phyloP scores from a whole-genome alignment of 2,888 invertebrate genomes.

The Pristionchus fissidentatus region DNA sequence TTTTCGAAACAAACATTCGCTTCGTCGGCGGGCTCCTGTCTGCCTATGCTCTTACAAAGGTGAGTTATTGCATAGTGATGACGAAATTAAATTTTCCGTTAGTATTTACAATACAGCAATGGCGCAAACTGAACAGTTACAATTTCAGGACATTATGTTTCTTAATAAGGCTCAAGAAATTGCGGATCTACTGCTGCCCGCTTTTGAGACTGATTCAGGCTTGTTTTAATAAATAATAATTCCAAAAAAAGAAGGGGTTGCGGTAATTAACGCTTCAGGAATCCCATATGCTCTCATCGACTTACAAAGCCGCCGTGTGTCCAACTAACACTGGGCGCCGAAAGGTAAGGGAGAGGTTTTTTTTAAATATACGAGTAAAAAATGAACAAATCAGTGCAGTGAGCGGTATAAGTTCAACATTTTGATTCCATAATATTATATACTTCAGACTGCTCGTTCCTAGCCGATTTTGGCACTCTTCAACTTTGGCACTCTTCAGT shows the following conservation, averaged over 20 bases:
- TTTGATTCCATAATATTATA: slow-evolving; percentile 81
- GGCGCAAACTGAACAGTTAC: too few relatives aligned
- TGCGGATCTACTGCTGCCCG: slow-evolving; percentile 93
- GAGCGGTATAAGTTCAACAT: too few relatives aligned
- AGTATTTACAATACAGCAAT: too few relatives aligned
- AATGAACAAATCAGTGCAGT: background rate
- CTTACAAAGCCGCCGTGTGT: slow-evolving; percentile 81
- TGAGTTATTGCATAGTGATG: slow-evolving; percentile 12
- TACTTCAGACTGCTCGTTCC: slow-evolving; percentile 82
- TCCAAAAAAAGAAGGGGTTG: background rate
- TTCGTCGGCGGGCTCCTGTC: slow-evolving; percentile 95
- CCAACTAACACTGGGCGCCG: slow-evolving; percentile 62
- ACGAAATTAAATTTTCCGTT: background rate
- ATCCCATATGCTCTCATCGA: slow-evolving; percentile 95
- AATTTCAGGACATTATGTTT: slow-evolving; percentile 83
- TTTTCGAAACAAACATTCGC: slow-evolving; percentile 98
- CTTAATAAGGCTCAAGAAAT: slow-evolving; percentile 89
- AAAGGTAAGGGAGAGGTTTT: slow-evolving; percentile 51
- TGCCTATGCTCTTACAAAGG: slow-evolving; percentile 91
- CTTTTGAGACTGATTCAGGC: slow-evolving; percentile 94
- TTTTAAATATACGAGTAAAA: background rate
- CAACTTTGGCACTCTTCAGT: too few relatives aligned
- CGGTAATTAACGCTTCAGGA: slow-evolving; percentile 44
- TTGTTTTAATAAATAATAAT: background rate
- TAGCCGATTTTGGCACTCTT: slow-evolving; percentile 96